phyloP scores from a whole-genome alignment of 2,113 vertebrate genomes.

The Mobula hypostoma region DNA sequence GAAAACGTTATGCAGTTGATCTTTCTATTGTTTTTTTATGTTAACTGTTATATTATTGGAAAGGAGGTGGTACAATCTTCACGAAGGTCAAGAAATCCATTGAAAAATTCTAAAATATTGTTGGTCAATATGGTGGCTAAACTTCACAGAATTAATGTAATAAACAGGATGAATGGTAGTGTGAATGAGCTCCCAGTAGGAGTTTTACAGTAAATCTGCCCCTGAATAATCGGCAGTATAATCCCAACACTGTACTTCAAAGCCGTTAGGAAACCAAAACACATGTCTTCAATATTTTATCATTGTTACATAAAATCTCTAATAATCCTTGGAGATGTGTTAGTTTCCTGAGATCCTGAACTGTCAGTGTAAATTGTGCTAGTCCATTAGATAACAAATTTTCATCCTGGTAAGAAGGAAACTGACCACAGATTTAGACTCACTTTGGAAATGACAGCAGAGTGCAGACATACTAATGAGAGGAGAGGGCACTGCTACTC shows the following conservation, averaged over 20 bases:
- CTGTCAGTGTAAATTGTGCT: not conserved
- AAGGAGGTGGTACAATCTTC: not conserved
- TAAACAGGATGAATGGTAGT: not conserved
- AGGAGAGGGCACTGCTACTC: not conserved
- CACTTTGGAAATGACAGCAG: not conserved
- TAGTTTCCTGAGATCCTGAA: constrained; percentile 20
- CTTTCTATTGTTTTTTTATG: not conserved
- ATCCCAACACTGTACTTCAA: constrained; percentile 31
- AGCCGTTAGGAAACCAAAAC: constrained; percentile 1
- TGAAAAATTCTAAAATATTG: not conserved
- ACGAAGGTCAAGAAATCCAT: not conserved
- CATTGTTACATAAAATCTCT: constrained; percentile 33
- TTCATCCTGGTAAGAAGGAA: not conserved
- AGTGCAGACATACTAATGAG: not conserved
- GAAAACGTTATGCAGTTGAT: not conserved
- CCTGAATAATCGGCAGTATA: not conserved
- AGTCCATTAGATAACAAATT: not conserved
- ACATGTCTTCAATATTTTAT: constrained; percentile 34
- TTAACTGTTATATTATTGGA: not conserved
- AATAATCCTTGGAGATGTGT: constrained; percentile 26
- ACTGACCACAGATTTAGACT: not conserved
- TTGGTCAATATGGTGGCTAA: not conserved
- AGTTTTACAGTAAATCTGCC: constrained; percentile 20
- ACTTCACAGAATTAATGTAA: constrained; percentile 8
- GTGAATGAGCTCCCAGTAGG: not conserved